Evolutionary conservation across 2,113 vertebrate species (phyloP), one percentile per base, ranked within the genome.

Genomic region (Fregata magnificens): DNA sequence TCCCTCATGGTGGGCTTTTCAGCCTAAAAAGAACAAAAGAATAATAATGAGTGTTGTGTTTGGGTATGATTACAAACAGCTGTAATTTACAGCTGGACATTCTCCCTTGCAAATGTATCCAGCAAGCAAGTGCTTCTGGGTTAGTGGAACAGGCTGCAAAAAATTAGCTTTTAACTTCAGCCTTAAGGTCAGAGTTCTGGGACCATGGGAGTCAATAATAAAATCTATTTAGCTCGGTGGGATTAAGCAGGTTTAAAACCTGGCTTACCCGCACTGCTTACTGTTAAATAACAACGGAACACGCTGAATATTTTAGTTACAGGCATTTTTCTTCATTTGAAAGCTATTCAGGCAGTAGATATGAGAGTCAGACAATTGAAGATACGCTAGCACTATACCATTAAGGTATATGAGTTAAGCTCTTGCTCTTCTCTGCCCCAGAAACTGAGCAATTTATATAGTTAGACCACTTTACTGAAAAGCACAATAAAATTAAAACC

Each of bases 51-150:
- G 71, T 78, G 90, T 93, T 96, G 90, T 90, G 79, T 92, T 95
- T 86, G 95, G 59, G 59, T 86, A 90, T 93, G 90, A 96, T 88
- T 95, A 80, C 94, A 92, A 96, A 94, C 94, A 96, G 80, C 96
- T 97, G 95, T 97, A 95, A 97, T 96, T 97, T 97, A 97, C 90
- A 97, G 94, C 90, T 97, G 96, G 92, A 93, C 67, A 40, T 86
- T 95, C 71, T 80, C 88, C 58, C 29, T 8, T 83, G 63, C 82
- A 93, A 94, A 92, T 38, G 50, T 14, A 95, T 67, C 55, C 95
- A 95, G 67, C 59, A 85, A 90, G 78, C 81, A 94, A 97, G 67
- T 94, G 63, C 71, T 95, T 77, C 88, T 97, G 88, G 74, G 87
- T 90, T 94, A 90, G 88, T 55, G 79, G 67, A 95, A 93, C 53